These are phyloP conservation scores for Sisyra terminalis DNA, from an alignment of 2,888 invertebrate species.

Conservation along the genomic window DNA sequence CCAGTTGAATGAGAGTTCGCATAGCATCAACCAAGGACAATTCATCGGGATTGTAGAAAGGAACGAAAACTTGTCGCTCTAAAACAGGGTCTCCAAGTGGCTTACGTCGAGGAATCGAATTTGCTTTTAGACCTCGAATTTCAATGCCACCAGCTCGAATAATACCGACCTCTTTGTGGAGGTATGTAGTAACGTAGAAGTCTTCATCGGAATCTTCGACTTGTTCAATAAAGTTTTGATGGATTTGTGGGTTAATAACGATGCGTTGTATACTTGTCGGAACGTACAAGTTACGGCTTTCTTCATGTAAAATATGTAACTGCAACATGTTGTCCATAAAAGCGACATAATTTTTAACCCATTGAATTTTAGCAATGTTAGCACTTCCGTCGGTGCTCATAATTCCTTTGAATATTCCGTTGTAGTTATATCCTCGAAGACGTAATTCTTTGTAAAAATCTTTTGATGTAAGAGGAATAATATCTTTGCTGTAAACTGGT, in stretches of 20 bases:
- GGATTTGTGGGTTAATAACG: slow-evolving; percentile 29
- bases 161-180: slow-evolving; percentile 24
- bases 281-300: slow-evolving; percentile 50
- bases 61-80: slow-evolving; percentile 57
- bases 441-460: slow-evolving; percentile 56
- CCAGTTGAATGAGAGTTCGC: slow-evolving; percentile 46
- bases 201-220: background rate
- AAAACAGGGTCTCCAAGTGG: slow-evolving; percentile 58
- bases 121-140: slow-evolving; percentile 59
- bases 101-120: slow-evolving; percentile 49
- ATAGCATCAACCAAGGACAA: slow-evolving; percentile 23
- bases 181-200: slow-evolving; percentile 20
- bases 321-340: slow-evolving; percentile 85
- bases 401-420: slow-evolving; percentile 20
- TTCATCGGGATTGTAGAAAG: slow-evolving; percentile 29
- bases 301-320: slow-evolving; percentile 47
- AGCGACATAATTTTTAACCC: slow-evolving; percentile 56
- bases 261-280: slow-evolving; percentile 43
- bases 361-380: slow-evolving; percentile 17
- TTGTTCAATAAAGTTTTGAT: slow-evolving; percentile 14
- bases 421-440: slow-evolving; percentile 46
- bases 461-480: slow-evolving; percentile 35
- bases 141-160: slow-evolving; percentile 58
- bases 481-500: slow-evolving; percentile 22
- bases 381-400: slow-evolving; percentile 19